Conservation (phyloP, 2,888 invertebrate species). For the Macrosiphum euphorbiae region DNA sequence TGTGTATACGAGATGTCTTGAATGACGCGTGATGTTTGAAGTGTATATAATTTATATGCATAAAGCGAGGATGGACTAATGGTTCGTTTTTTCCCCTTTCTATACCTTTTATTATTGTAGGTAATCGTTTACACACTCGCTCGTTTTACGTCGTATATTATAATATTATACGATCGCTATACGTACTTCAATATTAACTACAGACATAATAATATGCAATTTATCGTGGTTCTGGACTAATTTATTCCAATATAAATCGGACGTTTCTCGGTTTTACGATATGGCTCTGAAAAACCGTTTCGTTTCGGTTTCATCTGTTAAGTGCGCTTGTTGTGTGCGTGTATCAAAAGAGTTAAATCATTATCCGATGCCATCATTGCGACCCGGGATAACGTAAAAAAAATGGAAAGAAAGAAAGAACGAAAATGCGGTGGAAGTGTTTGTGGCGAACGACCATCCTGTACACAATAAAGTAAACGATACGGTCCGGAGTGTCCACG, state of each 20-base stretch:
- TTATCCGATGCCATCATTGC: background rate
- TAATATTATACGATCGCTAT: background rate
- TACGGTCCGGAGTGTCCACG: conserved; percentile 37
- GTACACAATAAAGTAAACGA: conserved; percentile 53
- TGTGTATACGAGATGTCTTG: background rate
- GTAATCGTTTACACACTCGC: background rate
- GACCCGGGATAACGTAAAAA: background rate
- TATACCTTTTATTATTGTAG: background rate
- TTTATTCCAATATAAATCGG: background rate
- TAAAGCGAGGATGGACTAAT: background rate
- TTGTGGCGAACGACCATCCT: conserved; percentile 23
- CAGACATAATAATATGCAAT: background rate
- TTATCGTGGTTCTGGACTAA: background rate
- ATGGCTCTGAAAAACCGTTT: background rate
- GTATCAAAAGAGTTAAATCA: conserved; percentile 29
- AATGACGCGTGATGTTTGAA: background rate
- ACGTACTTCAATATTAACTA: background rate
- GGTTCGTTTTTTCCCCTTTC: background rate
- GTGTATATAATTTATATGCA: background rate
- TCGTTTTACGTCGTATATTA: background rate
- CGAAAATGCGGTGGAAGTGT: conserved; percentile 3
- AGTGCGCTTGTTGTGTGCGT: background rate
- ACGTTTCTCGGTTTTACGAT: conserved; percentile 29
- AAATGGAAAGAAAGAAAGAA: background rate
- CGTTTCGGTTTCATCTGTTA: conserved; percentile 37